Conservation (phyloP, 2,888 invertebrate species). For the Chesias legatella region DNA sequence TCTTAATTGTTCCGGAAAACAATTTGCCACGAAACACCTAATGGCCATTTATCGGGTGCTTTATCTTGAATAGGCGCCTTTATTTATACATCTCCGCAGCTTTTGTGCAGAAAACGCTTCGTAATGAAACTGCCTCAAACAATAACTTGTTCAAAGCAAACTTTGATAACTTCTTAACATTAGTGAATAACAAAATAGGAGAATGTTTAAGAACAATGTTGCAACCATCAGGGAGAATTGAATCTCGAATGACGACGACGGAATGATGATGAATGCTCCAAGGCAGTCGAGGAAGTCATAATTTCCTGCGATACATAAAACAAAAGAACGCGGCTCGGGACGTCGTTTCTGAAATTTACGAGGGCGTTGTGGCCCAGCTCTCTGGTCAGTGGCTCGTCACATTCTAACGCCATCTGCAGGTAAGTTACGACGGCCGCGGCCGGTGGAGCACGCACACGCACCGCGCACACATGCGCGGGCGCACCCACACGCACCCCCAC, state of each 20-base stretch:
- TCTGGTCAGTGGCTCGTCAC: slow-evolving; percentile 38
- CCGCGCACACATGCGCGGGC: slow-evolving; percentile 56
- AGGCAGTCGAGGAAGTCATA: slow-evolving; percentile 33
- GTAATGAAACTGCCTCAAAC: not conserved
- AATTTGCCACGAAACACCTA: slow-evolving; percentile 57
- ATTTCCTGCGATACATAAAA: slow-evolving; percentile 55
- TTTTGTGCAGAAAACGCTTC: not conserved
- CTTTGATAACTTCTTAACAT: too few relatives aligned
- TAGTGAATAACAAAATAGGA: too few relatives aligned
- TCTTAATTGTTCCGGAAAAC: slow-evolving; percentile 73
- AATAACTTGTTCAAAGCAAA: not conserved
- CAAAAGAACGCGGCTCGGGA: slow-evolving; percentile 58
- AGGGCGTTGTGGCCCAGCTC: slow-evolving; percentile 51
- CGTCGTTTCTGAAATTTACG: slow-evolving; percentile 75
- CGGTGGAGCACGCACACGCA: slow-evolving; percentile 48
- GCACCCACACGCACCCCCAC: slow-evolving; percentile 63
- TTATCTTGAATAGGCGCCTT: slow-evolving; percentile 48
- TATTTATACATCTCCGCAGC: slow-evolving; percentile 53
- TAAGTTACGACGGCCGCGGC: slow-evolving; percentile 39
- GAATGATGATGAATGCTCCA: slow-evolving; percentile 24
- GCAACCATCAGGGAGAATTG: too few relatives aligned
- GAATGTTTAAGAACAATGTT: too few relatives aligned
- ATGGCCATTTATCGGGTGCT: slow-evolving; percentile 49
- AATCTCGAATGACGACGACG: slow-evolving; percentile 20
- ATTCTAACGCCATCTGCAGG: slow-evolving; percentile 72